Percentiles rank a stretch among this genome's conserved stretches.
These are phyloP conservation scores for Agrotis clavis DNA, from an alignment of 2,888 invertebrate genomes.

Conservation along the genomic window DNA sequence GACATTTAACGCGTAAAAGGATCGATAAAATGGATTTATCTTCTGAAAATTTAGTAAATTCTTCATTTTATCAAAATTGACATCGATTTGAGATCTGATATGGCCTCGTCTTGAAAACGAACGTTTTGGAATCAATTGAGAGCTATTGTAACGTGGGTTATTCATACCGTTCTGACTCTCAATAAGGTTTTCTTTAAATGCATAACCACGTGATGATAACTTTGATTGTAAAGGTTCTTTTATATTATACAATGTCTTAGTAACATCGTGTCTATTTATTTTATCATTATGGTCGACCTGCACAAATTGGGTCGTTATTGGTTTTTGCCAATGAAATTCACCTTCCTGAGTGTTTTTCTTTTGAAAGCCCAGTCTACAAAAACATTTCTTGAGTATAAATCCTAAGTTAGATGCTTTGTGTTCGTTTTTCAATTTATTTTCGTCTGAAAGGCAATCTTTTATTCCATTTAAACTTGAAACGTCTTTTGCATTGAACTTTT, in stretches of 20 bases:
- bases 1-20: constrained; percentile 53
- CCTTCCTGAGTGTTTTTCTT: constrained; percentile 24
- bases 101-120: constrained; percentile 11
- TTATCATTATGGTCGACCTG: constrained; percentile 8
- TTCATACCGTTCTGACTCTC: not conserved
- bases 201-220: constrained; percentile 3
- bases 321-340: constrained; percentile 15
- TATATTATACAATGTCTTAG: not conserved
- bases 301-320: constrained; percentile 36
- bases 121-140: not conserved
- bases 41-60: constrained; percentile 19
- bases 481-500: constrained; percentile 19
- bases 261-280: not conserved
- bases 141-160: not conserved
- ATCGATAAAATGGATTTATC: constrained; percentile 45
- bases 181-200: constrained; percentile 2
- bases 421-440: constrained; percentile 19
- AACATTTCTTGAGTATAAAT: constrained; percentile 46
- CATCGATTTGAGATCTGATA: constrained; percentile 27
- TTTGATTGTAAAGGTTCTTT: constrained; percentile 19
- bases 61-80: constrained; percentile 38
- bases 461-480: constrained; percentile 14
- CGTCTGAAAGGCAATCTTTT: constrained; percentile 15
- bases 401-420: constrained; percentile 21
- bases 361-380: constrained; percentile 41